Evolutionary conservation across 2,888 invertebrate species (phyloP), one percentile per base, ranked within the genome.

Genomic region (Epirrita christyi): DNA sequence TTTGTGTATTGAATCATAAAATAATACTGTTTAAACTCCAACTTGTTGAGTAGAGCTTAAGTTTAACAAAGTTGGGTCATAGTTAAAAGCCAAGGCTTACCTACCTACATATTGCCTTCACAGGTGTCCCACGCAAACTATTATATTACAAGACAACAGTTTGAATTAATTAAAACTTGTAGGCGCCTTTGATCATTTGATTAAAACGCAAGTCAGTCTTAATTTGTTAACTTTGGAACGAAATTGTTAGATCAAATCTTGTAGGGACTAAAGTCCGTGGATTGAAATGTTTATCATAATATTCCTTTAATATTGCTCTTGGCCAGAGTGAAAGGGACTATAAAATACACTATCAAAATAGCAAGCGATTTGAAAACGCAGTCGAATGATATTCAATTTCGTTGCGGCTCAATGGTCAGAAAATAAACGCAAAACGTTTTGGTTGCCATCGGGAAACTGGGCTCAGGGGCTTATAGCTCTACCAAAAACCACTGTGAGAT

Each of bases 61-160:
- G 65, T 50, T 50, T 51, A 61, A 55, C 67, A 60, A 71, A 73
- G 73, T 73, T 73, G 63, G 62, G 65, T 65, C 65, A 68, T 67
- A 71, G 74, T 70, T 75, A 69, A 78, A 76, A 77, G 76, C 75
- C 66, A 69, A 71, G 68, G 70, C 69, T 72, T 40, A 41, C 47
- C 42, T 28, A 14, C 21, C 29, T 43, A 55, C 67, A 66, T 76
- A 72, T 76, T 71, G 67, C 67, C 57, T 51, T 55, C 29, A 49
- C 81, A 80, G 80, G 80, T 80, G 81, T 73, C 67, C 53, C 61
- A 21, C 27, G 40, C 38, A 32, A 60, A 60, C 55, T 60, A 60
- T 60, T 48, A 55, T 53, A 56, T 48, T 54, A 49, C 53, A 45
- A 60, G 60, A 56, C 53, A 53, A 53, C 64, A 59, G 64, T 59